Conservation (phyloP, 2,113 vertebrate species). For the Steatornis caripensis region DNA sequence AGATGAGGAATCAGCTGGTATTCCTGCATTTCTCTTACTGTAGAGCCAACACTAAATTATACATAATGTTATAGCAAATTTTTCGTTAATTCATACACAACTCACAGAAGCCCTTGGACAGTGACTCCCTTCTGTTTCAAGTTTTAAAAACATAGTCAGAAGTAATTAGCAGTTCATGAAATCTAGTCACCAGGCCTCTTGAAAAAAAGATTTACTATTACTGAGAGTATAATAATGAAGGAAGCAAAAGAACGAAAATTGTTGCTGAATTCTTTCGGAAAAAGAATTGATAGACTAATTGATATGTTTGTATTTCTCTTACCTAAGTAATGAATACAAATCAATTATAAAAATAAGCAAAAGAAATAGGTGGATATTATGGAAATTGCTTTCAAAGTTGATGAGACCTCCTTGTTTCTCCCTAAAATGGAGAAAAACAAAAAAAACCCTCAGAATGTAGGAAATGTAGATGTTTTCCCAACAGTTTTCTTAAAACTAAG, state of each 20-base stretch:
- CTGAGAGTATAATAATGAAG: not conserved
- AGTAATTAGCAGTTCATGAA: not conserved
- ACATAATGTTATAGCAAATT: not conserved
- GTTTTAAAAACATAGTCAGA: not conserved
- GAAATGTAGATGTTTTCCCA: not conserved
- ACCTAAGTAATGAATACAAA: not conserved
- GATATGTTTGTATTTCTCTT: not conserved
- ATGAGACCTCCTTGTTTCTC: not conserved
- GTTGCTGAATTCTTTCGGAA: not conserved
- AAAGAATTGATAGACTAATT: not conserved
- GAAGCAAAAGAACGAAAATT: not conserved
- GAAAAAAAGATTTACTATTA: not conserved
- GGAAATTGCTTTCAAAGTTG: not conserved
- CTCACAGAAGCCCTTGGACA: not conserved
- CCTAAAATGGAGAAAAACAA: not conserved
- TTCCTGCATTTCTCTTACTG: not conserved
- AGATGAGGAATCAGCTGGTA: not conserved
- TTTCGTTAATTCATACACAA: not conserved
- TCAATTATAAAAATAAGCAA: not conserved
- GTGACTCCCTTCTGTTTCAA: not conserved
- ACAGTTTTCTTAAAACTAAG: not conserved
- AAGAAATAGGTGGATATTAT: not conserved
- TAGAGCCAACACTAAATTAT: not conserved
- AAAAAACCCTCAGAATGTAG: not conserved
- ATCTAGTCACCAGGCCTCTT: not conserved